These are phyloP conservation scores for Tipula helvola DNA, from an alignment of 2,888 invertebrate genomes.

Conservation along the genomic window DNA sequence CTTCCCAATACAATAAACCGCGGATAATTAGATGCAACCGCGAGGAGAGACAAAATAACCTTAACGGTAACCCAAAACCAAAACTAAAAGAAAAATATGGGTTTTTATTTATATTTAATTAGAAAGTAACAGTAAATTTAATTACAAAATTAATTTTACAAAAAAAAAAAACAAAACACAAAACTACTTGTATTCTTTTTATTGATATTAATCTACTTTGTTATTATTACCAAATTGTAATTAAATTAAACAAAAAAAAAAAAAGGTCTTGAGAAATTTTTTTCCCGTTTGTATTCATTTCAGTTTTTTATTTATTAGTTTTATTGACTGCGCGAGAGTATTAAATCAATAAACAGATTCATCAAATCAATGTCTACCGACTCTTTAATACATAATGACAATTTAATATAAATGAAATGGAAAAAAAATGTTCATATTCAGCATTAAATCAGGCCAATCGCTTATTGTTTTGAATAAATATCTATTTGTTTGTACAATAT, in stretches of 20 bases:
- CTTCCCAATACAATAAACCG: neutral
- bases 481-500: neutral
- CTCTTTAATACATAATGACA: neutral
- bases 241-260: neutral
- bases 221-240: neutral
- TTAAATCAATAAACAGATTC: neutral
- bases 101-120: neutral
- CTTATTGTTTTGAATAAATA: neutral
- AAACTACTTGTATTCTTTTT: neutral
- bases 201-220: neutral
- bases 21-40: neutral
- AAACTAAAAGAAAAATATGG: neutral
- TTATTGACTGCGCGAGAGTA: neutral
- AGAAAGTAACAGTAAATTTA: neutral
- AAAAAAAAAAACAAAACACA: neutral
- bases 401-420: neutral
- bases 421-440: neutral
- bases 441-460: neutral
- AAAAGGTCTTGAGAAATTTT: neutral
- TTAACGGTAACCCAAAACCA: neutral
- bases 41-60: neutral
- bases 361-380: neutral
- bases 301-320: neutral
- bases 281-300: neutral
- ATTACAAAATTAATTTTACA: neutral